phyloP scores from a whole-genome alignment of 2,113 vertebrate genomes.

The Oncorhynchus clarkii region DNA sequence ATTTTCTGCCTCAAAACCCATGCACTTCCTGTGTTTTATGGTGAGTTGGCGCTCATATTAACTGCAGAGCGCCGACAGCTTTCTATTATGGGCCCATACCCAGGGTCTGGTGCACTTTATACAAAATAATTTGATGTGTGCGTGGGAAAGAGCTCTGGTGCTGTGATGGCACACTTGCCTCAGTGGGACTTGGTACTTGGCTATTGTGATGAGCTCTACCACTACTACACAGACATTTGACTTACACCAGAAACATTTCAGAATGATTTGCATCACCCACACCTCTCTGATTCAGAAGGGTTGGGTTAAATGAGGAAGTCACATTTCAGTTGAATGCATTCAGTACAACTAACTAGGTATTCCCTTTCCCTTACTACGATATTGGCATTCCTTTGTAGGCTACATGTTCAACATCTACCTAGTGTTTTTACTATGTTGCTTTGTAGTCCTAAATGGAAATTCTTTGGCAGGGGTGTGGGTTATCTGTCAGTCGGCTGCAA shows the following conservation, averaged over 20 bases:
- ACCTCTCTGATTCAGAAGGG: too few relatives aligned
- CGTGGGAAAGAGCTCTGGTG: conserved; percentile 37
- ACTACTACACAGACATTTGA: too few relatives aligned
- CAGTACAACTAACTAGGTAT: too few relatives aligned
- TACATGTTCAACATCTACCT: neutral
- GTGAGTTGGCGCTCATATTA: conserved; percentile 23
- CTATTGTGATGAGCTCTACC: neutral
- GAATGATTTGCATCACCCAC: neutral
- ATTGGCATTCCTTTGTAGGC: neutral
- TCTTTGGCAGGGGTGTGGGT: neutral
- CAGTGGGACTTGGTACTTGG: conserved; percentile 8
- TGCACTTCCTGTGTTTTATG: conserved; percentile 31
- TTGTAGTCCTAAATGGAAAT: neutral
- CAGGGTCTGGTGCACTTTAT: conserved; percentile 29
- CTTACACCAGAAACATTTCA: too few relatives aligned
- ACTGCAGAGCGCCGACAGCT: conserved; percentile 13
- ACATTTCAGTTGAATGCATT: too few relatives aligned
- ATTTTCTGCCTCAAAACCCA: conserved; percentile 25
- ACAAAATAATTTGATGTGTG: conserved; percentile 52
- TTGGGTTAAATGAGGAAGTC: too few relatives aligned
- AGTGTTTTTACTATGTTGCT: neutral
- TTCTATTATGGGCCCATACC: conserved; percentile 18
- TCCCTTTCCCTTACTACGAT: neutral
- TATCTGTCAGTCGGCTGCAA: conserved; percentile 8
- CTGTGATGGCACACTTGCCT: conserved; percentile 7